A percentile compares a stretch with the other conserved stretches of the same genome.
Conservation (phyloP, 2,797 vertebrate species). For the Artibeus jamaicensis region DNA sequence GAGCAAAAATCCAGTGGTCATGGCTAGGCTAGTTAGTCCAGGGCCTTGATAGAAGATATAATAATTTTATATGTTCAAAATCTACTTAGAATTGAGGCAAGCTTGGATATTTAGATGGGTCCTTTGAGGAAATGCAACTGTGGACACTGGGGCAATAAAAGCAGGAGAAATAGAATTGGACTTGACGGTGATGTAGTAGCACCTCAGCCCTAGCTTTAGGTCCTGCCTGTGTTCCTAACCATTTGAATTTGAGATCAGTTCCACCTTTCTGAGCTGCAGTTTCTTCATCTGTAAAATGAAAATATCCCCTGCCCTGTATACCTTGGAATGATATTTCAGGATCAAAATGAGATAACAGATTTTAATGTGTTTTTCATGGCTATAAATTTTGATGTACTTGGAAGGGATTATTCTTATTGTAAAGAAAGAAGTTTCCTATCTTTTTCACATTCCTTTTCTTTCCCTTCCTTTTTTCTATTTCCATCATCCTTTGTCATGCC, state of each 20-base stretch:
- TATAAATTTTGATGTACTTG: background rate
- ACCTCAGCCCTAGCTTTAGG: background rate
- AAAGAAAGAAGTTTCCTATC: background rate
- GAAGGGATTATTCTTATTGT: background rate
- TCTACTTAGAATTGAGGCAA: background rate
- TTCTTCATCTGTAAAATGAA: constrained; percentile 3
- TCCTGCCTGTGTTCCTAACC: background rate
- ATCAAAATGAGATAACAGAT: background rate
- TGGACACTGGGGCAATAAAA: background rate
- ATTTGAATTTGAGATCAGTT: constrained; percentile 5
- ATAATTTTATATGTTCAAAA: background rate
- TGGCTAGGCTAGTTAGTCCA: background rate
- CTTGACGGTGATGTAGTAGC: background rate
- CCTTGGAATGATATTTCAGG: background rate
- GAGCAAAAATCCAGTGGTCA: background rate
- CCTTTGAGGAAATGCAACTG: background rate
- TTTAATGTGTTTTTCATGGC: background rate
- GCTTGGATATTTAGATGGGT: background rate
- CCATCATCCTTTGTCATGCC: background rate
- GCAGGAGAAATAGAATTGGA: background rate
- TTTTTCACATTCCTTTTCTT: background rate
- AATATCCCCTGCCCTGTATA: background rate
- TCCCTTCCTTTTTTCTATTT: background rate
- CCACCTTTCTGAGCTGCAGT: background rate
- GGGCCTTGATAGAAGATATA: background rate